Evolutionary conservation across 2,797 vertebrate genomes (phyloP).

Genomic region (Siniperca obscura): DNA sequence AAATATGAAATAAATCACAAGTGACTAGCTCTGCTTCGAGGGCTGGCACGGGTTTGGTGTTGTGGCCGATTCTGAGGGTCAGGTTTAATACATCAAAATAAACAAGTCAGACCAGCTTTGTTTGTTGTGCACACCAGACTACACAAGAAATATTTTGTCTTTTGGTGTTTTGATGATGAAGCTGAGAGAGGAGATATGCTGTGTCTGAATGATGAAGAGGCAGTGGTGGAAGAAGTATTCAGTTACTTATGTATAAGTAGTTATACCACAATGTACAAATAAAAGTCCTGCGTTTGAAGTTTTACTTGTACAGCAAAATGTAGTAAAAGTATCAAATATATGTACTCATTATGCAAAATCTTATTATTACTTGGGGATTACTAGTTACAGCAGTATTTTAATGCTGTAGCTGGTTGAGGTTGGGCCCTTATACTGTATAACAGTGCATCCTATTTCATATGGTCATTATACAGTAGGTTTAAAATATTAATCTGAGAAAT

Average conservation of each 20-base stretch:
- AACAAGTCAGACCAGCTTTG: slow-evolving; percentile 68
- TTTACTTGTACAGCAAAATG: background rate
- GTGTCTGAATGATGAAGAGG: slow-evolving; percentile 21
- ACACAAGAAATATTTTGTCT: slow-evolving; percentile 54
- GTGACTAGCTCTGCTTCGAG: slow-evolving; percentile 72
- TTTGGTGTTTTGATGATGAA: slow-evolving; percentile 46
- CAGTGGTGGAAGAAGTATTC: slow-evolving; percentile 6
- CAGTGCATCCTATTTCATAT: background rate
- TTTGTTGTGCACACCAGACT: slow-evolving; percentile 69
- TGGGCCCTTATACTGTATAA: background rate
- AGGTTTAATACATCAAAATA: slow-evolving; percentile 80
- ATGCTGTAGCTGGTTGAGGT: background rate
- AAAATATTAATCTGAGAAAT: background rate
- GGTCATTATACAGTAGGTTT: background rate
- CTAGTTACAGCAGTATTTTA: background rate
- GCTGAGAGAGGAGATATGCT: slow-evolving; percentile 31
- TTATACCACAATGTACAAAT: slow-evolving; percentile 22
- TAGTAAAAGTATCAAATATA: background rate
- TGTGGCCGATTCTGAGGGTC: slow-evolving; percentile 75
- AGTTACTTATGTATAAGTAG: slow-evolving; percentile 17
- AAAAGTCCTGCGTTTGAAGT: background rate
- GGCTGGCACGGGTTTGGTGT: slow-evolving; percentile 61
- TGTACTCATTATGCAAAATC: background rate
- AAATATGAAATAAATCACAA: slow-evolving; percentile 85
- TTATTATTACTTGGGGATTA: background rate